A percentile compares a stretch with the other conserved stretches of the same genome.
Conservation (phyloP, 2,888 invertebrate genomes). For the Pyralis farinalis region DNA sequence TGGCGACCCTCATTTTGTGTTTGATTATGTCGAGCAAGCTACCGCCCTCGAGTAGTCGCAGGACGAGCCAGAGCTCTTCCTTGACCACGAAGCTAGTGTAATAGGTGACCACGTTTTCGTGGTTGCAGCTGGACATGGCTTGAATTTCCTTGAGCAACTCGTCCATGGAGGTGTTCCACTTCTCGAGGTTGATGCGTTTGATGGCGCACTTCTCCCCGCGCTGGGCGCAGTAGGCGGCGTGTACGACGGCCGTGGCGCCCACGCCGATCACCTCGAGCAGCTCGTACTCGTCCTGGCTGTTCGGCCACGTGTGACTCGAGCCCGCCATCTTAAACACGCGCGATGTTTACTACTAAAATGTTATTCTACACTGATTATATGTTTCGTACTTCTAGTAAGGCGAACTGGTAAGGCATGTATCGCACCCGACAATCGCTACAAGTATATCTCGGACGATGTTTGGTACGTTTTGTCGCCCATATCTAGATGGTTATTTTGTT, state of each 20-base stretch:
- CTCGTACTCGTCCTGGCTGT: slow-evolving; percentile 96
- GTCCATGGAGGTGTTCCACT: slow-evolving; percentile 99
- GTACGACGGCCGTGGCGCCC: slow-evolving; percentile 99
- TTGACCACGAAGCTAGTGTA: slow-evolving; percentile 99
- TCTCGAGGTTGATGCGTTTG: slow-evolving; percentile 99
- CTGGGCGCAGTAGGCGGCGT: slow-evolving; percentile 96
- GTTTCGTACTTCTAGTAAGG: slow-evolving; percentile 53
- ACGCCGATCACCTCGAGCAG: slow-evolving; percentile 97
- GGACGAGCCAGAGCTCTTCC: slow-evolving; percentile 99
- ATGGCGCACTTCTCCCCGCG: slow-evolving; percentile 98
- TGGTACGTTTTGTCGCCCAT: slow-evolving; percentile 52
- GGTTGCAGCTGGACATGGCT: slow-evolving; percentile 99
- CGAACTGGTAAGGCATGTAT: slow-evolving; percentile 50
- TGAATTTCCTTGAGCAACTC: slow-evolving; percentile 95
- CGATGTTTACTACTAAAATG: slow-evolving; percentile 40
- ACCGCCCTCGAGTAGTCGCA: slow-evolving; percentile 96
- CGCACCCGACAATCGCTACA: slow-evolving; percentile 13
- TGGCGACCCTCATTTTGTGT: slow-evolving; percentile 94
- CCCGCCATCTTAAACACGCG: slow-evolving; percentile 46
- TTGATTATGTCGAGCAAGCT: slow-evolving; percentile 96
- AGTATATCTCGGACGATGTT: slow-evolving; percentile 15
- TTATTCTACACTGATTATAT: slow-evolving; percentile 19
- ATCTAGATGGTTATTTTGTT: slow-evolving; percentile 54
- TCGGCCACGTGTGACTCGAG: slow-evolving; percentile 87
- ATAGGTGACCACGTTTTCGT: slow-evolving; percentile 99